Conservation (phyloP, 2,113 vertebrate species). For the Urocynchramus pylzowi region DNA sequence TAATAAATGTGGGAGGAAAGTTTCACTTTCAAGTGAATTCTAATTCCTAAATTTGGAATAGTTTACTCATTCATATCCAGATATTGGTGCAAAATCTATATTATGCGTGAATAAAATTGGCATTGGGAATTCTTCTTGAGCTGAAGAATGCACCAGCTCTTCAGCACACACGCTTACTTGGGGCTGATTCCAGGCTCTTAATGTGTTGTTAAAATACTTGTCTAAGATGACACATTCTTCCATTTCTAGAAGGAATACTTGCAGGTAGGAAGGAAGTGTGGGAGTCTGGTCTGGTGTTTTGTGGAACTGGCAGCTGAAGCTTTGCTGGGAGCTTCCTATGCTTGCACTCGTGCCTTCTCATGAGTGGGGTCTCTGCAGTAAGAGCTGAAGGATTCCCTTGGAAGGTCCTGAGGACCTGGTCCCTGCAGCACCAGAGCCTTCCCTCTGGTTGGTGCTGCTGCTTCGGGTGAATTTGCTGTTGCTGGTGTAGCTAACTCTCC, state of each 20-base stretch:
- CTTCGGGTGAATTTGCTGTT: background rate
- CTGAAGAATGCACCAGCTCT: background rate
- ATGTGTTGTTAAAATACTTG: background rate
- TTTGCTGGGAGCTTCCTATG: constrained; percentile 28
- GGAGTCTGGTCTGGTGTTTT: background rate
- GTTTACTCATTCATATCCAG: background rate
- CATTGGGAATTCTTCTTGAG: background rate
- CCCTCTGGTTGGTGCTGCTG: background rate
- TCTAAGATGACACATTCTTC: background rate
- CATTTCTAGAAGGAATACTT: background rate
- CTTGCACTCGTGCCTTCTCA: background rate
- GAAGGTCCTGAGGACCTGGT: background rate
- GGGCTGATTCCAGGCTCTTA: background rate
- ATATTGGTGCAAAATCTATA: fast-evolving
- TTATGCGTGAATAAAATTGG: background rate
- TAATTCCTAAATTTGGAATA: background rate
- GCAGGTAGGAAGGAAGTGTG: background rate
- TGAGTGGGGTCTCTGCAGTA: background rate
- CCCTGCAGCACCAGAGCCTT: background rate
- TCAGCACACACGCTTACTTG: background rate
- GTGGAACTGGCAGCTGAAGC: background rate
- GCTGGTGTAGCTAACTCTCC: background rate
- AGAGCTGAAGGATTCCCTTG: background rate
- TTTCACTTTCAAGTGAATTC: background rate
- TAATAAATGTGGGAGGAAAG: background rate